Percentiles rank a stretch among this genome's conserved stretches.
Evolutionary conservation across 1,140 invertebrate genomes (phyloP).

Genomic region (Triops cancriformis): DNA sequence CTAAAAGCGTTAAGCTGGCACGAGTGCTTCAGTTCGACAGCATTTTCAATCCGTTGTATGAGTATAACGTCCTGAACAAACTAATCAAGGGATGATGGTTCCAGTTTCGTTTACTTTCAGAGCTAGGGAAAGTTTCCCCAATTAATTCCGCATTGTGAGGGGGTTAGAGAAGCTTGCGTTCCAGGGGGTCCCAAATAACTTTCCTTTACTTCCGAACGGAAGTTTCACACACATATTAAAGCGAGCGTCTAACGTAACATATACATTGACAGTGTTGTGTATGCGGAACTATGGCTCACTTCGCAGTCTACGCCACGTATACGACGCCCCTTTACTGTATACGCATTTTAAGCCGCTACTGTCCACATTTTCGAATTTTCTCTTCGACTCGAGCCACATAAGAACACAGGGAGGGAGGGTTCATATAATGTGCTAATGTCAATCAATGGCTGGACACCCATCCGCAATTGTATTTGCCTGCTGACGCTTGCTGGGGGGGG

Average conservation of each 20-base stretch:
- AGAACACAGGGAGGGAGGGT: too few species aligned
- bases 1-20: too few species aligned
- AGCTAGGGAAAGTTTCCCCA: background rate
- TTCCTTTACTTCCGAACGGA: conserved; percentile 13
- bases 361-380: background rate
- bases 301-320: background rate
- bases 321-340: background rate
- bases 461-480: background rate
- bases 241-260: conserved; percentile 1
- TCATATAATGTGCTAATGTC: background rate
- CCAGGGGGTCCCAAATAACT: conserved; percentile 8
- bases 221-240: conserved; percentile 14
- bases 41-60: too few species aligned
- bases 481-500: background rate
- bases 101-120: conserved; percentile 5
- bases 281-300: conserved; percentile 3
- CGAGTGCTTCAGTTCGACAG: too few species aligned
- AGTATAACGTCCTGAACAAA: background rate
- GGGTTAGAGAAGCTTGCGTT: background rate
- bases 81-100: background rate
- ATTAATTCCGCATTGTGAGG: conserved; percentile 10
- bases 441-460: background rate
- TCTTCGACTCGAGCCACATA: too few species aligned
- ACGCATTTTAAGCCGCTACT: background rate
- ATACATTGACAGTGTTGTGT: background rate